These are phyloP conservation scores for Melolontha melolontha DNA, from an alignment of 2,888 invertebrate genomes.

Conservation along the genomic window DNA sequence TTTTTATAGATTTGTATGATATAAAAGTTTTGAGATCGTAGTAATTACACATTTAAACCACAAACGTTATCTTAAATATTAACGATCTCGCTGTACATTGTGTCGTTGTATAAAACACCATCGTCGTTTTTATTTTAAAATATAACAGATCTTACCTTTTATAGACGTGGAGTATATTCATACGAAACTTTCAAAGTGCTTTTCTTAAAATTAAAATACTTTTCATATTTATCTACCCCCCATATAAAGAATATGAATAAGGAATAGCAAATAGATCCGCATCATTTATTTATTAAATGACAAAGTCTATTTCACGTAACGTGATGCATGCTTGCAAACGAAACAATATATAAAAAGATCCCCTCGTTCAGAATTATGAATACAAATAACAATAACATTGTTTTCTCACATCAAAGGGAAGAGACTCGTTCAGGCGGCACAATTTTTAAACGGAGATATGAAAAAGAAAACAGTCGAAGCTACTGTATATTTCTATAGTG, in stretches of 20 bases:
- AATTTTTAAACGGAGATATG: slow-evolving; percentile 42
- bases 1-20: too few relatives aligned
- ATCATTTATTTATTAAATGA: slow-evolving; percentile 36
- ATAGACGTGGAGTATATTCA: neutral
- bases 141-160: slow-evolving; percentile 1
- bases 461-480: slow-evolving; percentile 37
- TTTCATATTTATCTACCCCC: slow-evolving; percentile 20
- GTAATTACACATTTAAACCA: too few relatives aligned
- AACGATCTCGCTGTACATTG: too few relatives aligned
- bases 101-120: too few relatives aligned
- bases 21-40: too few relatives aligned
- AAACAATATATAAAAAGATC: slow-evolving; percentile 33
- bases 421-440: slow-evolving; percentile 48
- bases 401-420: slow-evolving; percentile 59
- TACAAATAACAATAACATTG: slow-evolving; percentile 58
- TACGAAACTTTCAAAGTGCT: neutral
- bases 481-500: slow-evolving; percentile 22
- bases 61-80: too few relatives aligned
- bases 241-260: slow-evolving; percentile 12
- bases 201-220: slow-evolving; percentile 31
- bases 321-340: slow-evolving; percentile 15
- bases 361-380: slow-evolving; percentile 52
- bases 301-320: slow-evolving; percentile 29
- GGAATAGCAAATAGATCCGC: slow-evolving; percentile 27
- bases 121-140: too few relatives aligned